These are phyloP conservation scores for Falco biarmicus DNA, from an alignment of 2,797 vertebrate genomes.

Conservation along the genomic window DNA sequence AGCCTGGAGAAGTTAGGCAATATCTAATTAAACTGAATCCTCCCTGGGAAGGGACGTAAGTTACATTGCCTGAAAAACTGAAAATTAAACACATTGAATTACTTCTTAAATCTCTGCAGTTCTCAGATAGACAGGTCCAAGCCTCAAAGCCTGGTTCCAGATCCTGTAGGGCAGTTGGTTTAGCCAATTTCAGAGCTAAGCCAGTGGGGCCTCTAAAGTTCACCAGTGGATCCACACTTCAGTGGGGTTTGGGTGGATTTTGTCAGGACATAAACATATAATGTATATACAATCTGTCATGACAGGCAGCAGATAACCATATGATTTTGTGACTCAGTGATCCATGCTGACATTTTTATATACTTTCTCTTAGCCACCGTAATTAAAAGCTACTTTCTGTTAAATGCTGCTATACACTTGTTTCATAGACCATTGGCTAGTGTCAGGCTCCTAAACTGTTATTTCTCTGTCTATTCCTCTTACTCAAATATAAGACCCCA, in stretches of 20 bases:
- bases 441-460: not conserved
- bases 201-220: not conserved
- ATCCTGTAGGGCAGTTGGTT: not conserved
- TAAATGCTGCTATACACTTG: not conserved
- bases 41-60: not conserved
- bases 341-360: slow-evolving; percentile 24
- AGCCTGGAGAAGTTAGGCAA: not conserved
- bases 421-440: slow-evolving; percentile 5
- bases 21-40: not conserved
- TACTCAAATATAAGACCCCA: slow-evolving; percentile 7
- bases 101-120: not conserved
- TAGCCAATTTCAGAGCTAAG: not conserved
- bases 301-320: not conserved
- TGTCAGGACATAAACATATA: not conserved
- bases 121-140: not conserved
- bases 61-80: not conserved
- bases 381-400: slow-evolving; percentile 33
- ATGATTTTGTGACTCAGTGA: not conserved
- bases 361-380: not conserved
- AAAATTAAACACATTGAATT: not conserved
- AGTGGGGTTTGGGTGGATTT: not conserved
- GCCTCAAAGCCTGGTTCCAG: not conserved
- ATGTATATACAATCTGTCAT: not conserved
- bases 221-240: not conserved
- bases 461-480: slow-evolving; percentile 2